These are phyloP conservation scores for Phylloscopus trochiloides DNA, from an alignment of 2,113 vertebrate genomes.

Conservation along the genomic window DNA sequence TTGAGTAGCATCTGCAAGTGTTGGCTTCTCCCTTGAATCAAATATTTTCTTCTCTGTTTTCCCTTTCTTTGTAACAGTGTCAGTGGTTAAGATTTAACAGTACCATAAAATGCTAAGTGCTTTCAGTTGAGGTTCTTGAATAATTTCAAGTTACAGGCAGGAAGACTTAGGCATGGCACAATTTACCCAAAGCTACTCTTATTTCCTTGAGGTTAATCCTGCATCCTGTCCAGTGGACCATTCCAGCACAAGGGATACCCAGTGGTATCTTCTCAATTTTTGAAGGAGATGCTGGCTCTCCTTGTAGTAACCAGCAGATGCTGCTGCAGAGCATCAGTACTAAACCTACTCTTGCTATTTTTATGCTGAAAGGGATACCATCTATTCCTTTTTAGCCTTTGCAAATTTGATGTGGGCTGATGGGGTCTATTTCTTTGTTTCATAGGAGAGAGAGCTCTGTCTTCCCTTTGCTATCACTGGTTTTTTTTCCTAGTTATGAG, in stretches of 20 bases:
- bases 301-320: not conserved
- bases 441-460: not conserved
- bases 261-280: not conserved
- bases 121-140: not conserved
- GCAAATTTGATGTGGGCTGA: not conserved
- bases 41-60: not conserved
- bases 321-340: not conserved
- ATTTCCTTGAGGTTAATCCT: not conserved
- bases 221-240: not conserved
- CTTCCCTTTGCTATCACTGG: not conserved
- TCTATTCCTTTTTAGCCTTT: not conserved
- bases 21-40: not conserved
- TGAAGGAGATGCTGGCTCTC: not conserved
- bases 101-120: not conserved
- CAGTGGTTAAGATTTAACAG: not conserved
- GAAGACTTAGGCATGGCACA: not conserved
- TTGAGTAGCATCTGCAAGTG: not conserved
- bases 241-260: not conserved
- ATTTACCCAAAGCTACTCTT: not conserved
- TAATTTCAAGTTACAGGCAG: not conserved
- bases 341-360: not conserved
- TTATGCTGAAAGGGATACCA: not conserved
- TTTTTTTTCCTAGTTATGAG: constrained; percentile 49
- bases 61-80: not conserved
- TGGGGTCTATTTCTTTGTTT: not conserved